Base-by-base conservation (phyloP, 2,797 vertebrate species). In the Gila robusta region DNA sequence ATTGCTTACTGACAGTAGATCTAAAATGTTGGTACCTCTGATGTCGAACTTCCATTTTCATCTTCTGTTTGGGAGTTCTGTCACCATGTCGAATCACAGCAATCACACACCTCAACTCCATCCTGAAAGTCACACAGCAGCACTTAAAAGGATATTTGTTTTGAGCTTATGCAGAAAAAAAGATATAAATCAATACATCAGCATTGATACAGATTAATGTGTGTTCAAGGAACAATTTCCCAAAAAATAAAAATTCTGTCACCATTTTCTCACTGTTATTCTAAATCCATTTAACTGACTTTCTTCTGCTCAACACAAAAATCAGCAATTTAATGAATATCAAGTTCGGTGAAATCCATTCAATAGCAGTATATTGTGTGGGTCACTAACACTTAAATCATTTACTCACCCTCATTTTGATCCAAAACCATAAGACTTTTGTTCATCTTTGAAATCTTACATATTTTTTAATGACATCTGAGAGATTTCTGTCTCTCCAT, bases 31-130 rank as follows among this genome's bases (percentile, higher is more conserved):
- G 14, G 21, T 87, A 97, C 97, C 93, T 96, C 83, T 97, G 97
- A 92, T 97, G 96, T 62, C 97, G 96, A 90, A 97, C 97, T 94
- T 97, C 97, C 97, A 97, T 97, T 94, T 97, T 97, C 97, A 97
- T 97, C 93, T 97, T 97, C 89, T 97, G 97, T 86, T 97, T 97
- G 84, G 97, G 97, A 79, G 97, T 97, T 88, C 97, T 92, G 92
- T 97, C 97, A 41, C 97, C 97, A 64, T 97, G 97, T 70, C 97
- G 95, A 91, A 97, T 97, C 81, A 97, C 97, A 87, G 96, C 97
- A 87, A 97, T 97, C 62, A 97, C 97, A 93, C 97, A 97, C 35
- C 97, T 95, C 70, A 97, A 93, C 87, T 97, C 97, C 96, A 97
- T 97, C 97, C 97, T 97, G 77, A 52, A 81, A 37, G 69, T 19